phyloP scores from a whole-genome alignment of 2,113 vertebrate genomes.

The Nannospalax galili region DNA sequence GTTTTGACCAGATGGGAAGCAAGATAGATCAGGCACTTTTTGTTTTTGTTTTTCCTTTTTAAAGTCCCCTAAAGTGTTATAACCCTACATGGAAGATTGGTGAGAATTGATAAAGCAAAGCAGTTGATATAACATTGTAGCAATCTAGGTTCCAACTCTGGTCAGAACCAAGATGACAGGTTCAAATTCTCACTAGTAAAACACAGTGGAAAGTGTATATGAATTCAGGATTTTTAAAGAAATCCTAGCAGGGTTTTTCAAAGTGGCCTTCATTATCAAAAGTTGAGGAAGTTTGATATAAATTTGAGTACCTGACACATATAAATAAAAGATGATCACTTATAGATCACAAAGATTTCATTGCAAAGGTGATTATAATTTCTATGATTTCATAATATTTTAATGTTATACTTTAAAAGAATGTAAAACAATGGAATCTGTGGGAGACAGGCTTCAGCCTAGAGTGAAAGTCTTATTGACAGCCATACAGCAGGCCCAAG shows the following conservation, averaged over 20 bases:
- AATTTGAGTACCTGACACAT: neutral
- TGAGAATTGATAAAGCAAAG: neutral
- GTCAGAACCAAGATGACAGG: neutral
- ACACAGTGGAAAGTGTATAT: neutral
- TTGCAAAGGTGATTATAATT: neutral
- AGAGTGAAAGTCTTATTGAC: too few relatives aligned
- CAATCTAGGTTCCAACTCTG: neutral
- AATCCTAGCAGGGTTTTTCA: neutral
- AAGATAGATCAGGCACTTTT: neutral
- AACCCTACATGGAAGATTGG: neutral
- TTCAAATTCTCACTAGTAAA: neutral
- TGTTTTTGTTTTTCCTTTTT: neutral
- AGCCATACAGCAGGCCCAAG: too few relatives aligned
- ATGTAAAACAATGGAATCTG: neutral
- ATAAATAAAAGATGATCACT: neutral
- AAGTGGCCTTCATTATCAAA: neutral
- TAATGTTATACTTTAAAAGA: neutral
- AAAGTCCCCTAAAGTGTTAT: neutral
- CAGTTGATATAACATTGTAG: neutral
- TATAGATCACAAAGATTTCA: neutral
- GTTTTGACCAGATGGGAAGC: neutral
- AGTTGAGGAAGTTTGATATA: neutral
- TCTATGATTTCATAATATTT: neutral
- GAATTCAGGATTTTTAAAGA: neutral
- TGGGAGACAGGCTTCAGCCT: too few relatives aligned